Conservation (phyloP, 2,797 vertebrate species). For the Lates japonicus region DNA sequence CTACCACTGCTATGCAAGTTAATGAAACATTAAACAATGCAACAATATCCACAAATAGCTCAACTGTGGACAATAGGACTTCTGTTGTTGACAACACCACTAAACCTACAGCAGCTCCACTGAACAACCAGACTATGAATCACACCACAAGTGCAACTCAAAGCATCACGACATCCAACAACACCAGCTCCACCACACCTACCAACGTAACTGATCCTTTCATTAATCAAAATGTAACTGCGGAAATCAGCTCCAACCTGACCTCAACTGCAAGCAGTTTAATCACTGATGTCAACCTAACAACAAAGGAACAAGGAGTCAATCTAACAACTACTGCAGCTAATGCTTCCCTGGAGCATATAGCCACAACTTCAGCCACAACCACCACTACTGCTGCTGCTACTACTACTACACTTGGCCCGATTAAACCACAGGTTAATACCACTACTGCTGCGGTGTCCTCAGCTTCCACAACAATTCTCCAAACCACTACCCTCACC, state of each 20-base stretch:
- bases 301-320: slow-evolving; percentile 8
- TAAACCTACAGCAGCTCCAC: slow-evolving; percentile 18
- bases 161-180: slow-evolving; percentile 12
- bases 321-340: slow-evolving; percentile 5
- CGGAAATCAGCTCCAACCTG: neutral
- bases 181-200: slow-evolving; percentile 16
- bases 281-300: neutral
- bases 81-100: slow-evolving; percentile 13
- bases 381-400: neutral
- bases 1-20: neutral
- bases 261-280: slow-evolving; percentile 1
- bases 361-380: too few species aligned
- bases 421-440: neutral
- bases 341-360: neutral
- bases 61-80: neutral
- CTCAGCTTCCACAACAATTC: slow-evolving; percentile 1
- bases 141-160: slow-evolving; percentile 10
- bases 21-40: neutral
- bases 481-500: neutral
- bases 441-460: neutral
- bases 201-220: neutral
- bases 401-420: neutral
- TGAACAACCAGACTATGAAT: slow-evolving; percentile 28
- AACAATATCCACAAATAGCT: neutral
- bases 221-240: neutral